Conservation (phyloP, 2,797 vertebrate genomes). For the Acanthornis magna region DNA sequence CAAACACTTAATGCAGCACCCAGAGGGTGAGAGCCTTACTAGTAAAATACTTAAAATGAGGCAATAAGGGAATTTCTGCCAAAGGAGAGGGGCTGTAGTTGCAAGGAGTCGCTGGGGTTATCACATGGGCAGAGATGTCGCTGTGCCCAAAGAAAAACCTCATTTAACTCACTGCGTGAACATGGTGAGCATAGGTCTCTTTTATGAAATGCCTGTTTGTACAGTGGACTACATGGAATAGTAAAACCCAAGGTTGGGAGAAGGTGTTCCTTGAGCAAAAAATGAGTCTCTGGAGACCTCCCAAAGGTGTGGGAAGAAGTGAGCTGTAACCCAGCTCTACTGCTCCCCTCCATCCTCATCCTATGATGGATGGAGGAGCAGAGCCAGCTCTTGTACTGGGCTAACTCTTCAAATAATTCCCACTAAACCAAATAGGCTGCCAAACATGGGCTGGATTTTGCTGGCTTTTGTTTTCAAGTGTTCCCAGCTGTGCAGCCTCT, state of each 20-base stretch:
- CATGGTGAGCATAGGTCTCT: accelerated
- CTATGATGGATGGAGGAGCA: background rate
- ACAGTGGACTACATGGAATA: too few species aligned
- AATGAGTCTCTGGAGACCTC: accelerated
- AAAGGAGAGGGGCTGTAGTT: background rate
- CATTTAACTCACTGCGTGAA: background rate
- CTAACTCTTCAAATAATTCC: background rate
- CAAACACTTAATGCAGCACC: background rate
- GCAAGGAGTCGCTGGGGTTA: accelerated
- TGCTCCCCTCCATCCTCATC: background rate
- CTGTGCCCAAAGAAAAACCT: background rate
- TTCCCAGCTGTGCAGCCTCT: background rate
- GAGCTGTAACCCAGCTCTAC: background rate
- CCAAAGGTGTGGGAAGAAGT: background rate
- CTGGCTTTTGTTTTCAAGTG: conserved; percentile 11
- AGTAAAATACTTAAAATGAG: background rate
- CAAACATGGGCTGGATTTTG: background rate
- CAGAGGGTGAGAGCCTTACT: background rate
- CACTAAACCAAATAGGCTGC: background rate
- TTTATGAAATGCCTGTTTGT: background rate
- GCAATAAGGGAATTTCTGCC: background rate
- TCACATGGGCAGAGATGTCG: accelerated
- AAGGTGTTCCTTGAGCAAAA: background rate
- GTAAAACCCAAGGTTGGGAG: background rate
- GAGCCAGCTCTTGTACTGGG: background rate